phyloP scores from a whole-genome alignment of 2,113 vertebrate species.

The Corythornis vintsioides region DNA sequence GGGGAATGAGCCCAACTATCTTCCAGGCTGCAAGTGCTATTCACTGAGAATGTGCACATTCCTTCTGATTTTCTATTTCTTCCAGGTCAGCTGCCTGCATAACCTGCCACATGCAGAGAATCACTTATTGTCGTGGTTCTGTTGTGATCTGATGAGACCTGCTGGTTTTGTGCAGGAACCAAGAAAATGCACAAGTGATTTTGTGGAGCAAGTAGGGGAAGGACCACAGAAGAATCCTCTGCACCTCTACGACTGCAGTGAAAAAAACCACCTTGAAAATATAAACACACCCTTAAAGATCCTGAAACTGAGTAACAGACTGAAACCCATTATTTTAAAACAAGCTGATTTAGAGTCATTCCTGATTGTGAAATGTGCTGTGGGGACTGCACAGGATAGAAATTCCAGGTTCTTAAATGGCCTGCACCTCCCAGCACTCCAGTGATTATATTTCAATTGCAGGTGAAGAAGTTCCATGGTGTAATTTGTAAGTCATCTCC shows the following conservation, averaged over 20 bases:
- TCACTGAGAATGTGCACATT: not conserved
- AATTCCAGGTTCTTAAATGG: not conserved
- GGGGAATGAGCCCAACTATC: not conserved
- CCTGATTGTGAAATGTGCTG: not conserved
- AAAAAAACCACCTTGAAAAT: not conserved
- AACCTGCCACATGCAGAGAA: not conserved
- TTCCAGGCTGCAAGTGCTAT: not conserved
- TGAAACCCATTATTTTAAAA: not conserved
- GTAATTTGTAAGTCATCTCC: constrained; percentile 58
- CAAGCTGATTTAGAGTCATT: not conserved
- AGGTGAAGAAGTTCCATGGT: constrained; percentile 11
- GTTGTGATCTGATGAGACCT: not conserved
- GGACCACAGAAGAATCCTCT: not conserved
- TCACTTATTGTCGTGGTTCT: not conserved
- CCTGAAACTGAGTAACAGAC: not conserved
- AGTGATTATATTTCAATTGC: not conserved
- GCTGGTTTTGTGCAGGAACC: not conserved
- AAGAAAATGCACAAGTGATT: not conserved
- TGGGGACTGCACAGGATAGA: not conserved
- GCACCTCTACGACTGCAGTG: not conserved
- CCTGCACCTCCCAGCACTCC: not conserved
- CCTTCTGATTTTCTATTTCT: constrained; percentile 19
- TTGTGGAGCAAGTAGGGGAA: fast-evolving
- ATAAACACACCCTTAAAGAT: not conserved
- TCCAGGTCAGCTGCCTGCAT: not conserved